phyloP scores from a whole-genome alignment of 2,888 invertebrate genomes.

The Caenorhabditis virilis region DNA sequence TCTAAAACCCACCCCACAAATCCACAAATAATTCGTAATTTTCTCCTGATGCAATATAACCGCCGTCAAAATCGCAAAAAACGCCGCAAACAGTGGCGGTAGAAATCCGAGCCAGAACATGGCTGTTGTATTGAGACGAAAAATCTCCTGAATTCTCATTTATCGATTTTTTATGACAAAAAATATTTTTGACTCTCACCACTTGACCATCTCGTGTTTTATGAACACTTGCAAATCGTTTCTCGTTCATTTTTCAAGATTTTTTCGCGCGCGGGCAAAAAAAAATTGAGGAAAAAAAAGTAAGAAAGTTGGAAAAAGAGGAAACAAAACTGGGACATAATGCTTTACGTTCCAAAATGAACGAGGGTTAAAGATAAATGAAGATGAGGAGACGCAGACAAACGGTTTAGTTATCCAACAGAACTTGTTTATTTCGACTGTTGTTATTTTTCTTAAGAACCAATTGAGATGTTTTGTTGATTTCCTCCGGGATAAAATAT shows the following conservation, averaged over 20 bases:
- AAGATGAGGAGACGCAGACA: too few species aligned
- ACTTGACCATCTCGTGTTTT: slow-evolving; percentile 11
- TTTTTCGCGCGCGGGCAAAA: neutral
- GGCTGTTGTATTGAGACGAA: slow-evolving; percentile 39
- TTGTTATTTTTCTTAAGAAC: too few species aligned
- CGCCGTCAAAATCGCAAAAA: slow-evolving; percentile 60
- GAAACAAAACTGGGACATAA: too few species aligned
- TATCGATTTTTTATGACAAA: neutral
- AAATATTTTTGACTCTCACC: slow-evolving; percentile 9
- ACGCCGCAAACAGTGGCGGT: slow-evolving; percentile 60
- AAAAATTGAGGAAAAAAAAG: slow-evolving; percentile 4
- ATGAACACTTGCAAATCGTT: slow-evolving; percentile 29
- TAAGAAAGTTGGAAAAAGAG: slow-evolving; percentile 15
- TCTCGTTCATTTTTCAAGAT: slow-evolving; percentile 17
- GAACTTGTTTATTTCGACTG: too few species aligned
- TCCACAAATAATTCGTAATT: slow-evolving; percentile 63
- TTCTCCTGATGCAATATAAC: slow-evolving; percentile 59
- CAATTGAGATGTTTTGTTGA: too few species aligned
- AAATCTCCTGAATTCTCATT: slow-evolving; percentile 20
- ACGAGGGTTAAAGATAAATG: too few species aligned
- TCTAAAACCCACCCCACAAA: slow-evolving; percentile 54
- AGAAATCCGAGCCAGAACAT: slow-evolving; percentile 60
- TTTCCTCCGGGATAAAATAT: too few species aligned
- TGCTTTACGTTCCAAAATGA: too few species aligned
- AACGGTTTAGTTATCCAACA: too few species aligned